Percentiles rank a stretch among this genome's conserved stretches.
Evolutionary conservation across 2,797 vertebrate genomes (phyloP).

Genomic region (Hapalemur alaotrensis): DNA sequence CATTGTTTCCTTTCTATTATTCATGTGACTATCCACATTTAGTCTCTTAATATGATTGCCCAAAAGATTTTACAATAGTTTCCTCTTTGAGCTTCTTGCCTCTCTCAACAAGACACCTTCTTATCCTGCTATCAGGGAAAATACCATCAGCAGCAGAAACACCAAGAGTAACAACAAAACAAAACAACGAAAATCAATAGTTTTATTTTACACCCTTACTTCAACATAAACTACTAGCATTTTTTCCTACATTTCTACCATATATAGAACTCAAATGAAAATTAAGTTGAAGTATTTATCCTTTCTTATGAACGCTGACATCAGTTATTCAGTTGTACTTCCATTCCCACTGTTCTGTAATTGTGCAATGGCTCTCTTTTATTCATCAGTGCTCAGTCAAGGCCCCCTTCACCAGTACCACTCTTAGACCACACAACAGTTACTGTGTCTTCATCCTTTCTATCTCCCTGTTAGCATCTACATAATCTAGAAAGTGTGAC

Average conservation of each 20-base stretch:
- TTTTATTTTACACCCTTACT: not conserved
- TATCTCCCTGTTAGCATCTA: not conserved
- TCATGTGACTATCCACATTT: not conserved
- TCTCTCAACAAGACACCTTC: not conserved
- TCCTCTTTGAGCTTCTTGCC: not conserved
- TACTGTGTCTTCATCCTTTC: not conserved
- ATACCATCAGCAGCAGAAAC: not conserved
- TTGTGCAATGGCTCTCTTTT: not conserved
- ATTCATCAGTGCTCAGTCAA: not conserved
- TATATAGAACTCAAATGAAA: not conserved
- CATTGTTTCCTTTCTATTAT: not conserved
- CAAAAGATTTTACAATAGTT: not conserved
- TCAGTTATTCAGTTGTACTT: not conserved
- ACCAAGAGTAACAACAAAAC: not conserved
- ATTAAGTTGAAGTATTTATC: not conserved
- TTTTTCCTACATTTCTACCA: not conserved
- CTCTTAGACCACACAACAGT: not conserved
- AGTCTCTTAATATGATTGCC: not conserved
- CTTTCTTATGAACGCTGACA: not conserved
- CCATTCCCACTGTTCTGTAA: not conserved
- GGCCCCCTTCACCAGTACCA: fast-evolving
- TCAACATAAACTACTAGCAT: not conserved
- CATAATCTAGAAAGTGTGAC: not conserved
- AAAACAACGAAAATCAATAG: not conserved
- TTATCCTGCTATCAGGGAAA: not conserved